Conservation (phyloP, 92 coral and sea anemone species). For the Montipora capitata region DNA sequence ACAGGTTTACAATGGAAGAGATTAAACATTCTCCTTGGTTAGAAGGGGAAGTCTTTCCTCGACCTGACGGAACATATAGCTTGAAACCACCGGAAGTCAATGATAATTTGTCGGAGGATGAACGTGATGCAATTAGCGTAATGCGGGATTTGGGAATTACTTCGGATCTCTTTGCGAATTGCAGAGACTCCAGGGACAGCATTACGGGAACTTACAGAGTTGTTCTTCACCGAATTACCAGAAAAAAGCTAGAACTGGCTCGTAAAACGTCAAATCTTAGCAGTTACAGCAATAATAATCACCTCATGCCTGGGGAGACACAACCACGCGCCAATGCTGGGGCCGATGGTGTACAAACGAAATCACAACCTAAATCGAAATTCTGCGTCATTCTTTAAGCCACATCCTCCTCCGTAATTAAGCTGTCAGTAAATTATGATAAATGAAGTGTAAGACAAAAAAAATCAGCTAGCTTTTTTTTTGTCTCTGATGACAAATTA, state of each 20-base stretch:
- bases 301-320: conserved; percentile 49
- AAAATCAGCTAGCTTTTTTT: too few species aligned
- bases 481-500: not conserved
- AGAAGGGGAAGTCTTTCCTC: conserved; percentile 91
- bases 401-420: not conserved
- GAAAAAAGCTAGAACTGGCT: conserved; percentile 77
- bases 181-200: conserved; percentile 87
- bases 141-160: conserved; percentile 90
- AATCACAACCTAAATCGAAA: conserved; percentile 89
- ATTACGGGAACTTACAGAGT: conserved; percentile 96
- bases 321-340: conserved; percentile 29
- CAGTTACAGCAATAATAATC: conserved; percentile 68
- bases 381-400: conserved; percentile 89
- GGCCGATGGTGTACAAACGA: not conserved
- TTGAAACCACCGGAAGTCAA: conserved; percentile 75
- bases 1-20: conserved; percentile 92
- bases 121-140: conserved; percentile 79
- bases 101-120: conserved; percentile 80
- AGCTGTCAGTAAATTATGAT: not conserved
- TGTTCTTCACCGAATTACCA: conserved; percentile 90
- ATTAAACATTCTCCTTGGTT: conserved; percentile 90
- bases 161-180: conserved; percentile 71
- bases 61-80: conserved; percentile 83
- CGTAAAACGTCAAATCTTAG: conserved; percentile 82
- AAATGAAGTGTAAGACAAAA: too few species aligned